Conservation (phyloP, 1,140 invertebrate genomes). For the Macrocentrus cingulum region DNA sequence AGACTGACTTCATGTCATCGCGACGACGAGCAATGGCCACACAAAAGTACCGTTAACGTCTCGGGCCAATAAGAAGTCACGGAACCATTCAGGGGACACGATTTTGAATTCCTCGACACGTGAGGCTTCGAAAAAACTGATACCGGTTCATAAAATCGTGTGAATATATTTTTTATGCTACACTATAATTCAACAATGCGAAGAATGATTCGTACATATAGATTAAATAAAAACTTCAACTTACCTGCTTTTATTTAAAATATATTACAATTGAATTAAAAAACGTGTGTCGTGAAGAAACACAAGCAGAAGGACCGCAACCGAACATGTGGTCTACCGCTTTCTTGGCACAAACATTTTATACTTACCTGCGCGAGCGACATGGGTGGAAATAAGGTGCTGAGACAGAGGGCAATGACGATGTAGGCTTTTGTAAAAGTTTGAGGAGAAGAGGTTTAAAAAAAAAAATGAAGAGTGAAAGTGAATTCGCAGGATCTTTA, state of each 20-base stretch:
- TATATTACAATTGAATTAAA: neutral
- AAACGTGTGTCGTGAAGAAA: neutral
- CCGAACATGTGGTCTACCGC: slow-evolving; percentile 22
- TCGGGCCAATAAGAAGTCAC: slow-evolving; percentile 36
- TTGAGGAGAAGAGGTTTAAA: neutral
- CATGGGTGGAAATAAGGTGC: slow-evolving; percentile 16
- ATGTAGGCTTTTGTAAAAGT: slow-evolving; percentile 29
- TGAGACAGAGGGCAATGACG: slow-evolving; percentile 23
- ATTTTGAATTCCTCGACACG: neutral
- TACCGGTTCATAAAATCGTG: too few relatives aligned
- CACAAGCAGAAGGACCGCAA: slow-evolving; percentile 1
- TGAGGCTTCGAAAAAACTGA: too few relatives aligned
- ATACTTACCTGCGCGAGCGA: slow-evolving; percentile 26
- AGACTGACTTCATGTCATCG: slow-evolving; percentile 22
- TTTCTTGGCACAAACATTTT: slow-evolving; percentile 13
- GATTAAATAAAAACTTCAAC: too few relatives aligned
- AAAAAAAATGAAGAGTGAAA: slow-evolving; percentile 50
- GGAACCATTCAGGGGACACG: too few relatives aligned
- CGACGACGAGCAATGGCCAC: slow-evolving; percentile 19
- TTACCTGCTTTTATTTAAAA: neutral
- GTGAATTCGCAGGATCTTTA: slow-evolving; percentile 39
- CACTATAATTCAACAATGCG: too few relatives aligned
- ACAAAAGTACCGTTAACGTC: slow-evolving; percentile 42
- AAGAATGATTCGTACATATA: too few relatives aligned
- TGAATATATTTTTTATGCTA: too few relatives aligned